A percentile compares a stretch with the other conserved stretches of the same genome.
Evolutionary conservation across 2,888 invertebrate genomes (phyloP).

Genomic region (Ptychoptera contaminata): DNA sequence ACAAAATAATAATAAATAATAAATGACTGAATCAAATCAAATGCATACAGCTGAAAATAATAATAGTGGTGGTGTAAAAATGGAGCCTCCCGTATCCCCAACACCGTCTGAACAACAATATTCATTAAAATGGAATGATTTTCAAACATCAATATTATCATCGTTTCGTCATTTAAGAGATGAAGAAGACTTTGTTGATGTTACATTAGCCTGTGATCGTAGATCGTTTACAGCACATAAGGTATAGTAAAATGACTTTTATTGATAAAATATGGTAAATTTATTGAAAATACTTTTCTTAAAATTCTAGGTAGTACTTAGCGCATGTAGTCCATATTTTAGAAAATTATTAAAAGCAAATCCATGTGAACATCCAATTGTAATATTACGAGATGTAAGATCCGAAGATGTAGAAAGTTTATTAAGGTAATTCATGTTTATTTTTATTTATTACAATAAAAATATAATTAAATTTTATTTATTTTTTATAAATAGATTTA

Average conservation of each 20-base stretch:
- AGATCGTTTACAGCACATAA: constrained; percentile 82
- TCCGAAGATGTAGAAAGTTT: constrained; percentile 76
- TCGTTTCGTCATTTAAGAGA: constrained; percentile 79
- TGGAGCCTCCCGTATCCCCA: constrained; percentile 34
- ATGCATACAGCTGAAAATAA: constrained; percentile 31
- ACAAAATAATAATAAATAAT: constrained; percentile 1
- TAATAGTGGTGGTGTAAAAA: constrained; percentile 31
- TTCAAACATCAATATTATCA: constrained; percentile 78
- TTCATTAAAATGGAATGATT: constrained; percentile 89
- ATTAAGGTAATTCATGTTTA: constrained; percentile 52
- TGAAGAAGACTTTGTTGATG: constrained; percentile 86
- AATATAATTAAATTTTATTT: background rate
- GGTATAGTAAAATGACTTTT: constrained; percentile 25
- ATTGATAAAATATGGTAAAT: too few relatives aligned
- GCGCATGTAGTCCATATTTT: constrained; percentile 88
- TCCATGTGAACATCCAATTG: constrained; percentile 81
- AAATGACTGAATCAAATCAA: constrained; percentile 33
- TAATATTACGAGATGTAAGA: constrained; percentile 72
- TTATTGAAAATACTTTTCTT: too few relatives aligned
- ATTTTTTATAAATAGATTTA: constrained; percentile 48
- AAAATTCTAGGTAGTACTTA: constrained; percentile 53
- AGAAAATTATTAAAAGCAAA: constrained; percentile 74
- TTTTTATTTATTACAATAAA: too few relatives aligned
- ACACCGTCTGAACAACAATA: constrained; percentile 65
- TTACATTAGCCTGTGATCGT: constrained; percentile 81